Conservation (phyloP, 2,113 vertebrate species). For the Rynchops niger region DNA sequence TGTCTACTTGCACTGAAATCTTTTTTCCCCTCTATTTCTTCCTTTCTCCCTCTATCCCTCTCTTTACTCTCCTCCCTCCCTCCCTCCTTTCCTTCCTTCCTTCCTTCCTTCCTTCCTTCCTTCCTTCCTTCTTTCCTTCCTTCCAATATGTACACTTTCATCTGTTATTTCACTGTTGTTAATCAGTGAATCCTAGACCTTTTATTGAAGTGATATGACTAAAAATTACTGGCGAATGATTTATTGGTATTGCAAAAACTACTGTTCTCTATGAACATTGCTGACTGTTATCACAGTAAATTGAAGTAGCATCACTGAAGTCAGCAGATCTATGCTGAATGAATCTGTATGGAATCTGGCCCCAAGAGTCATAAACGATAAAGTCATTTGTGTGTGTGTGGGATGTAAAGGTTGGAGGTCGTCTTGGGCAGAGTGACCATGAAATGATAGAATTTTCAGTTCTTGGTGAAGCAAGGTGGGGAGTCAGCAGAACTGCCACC, state of each 20-base stretch:
- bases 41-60: not conserved
- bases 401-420: too few relatives aligned
- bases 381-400: not conserved
- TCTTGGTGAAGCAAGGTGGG: too few relatives aligned
- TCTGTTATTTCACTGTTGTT: not conserved
- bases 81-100: not conserved
- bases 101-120: not conserved
- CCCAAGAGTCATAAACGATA: not conserved
- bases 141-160: not conserved
- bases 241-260: not conserved
- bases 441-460: too few relatives aligned
- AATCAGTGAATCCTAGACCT: not conserved
- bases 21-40: not conserved
- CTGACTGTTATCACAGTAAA: slow-evolving; percentile 9
- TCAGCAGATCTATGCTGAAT: slow-evolving; percentile 33
- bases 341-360: slow-evolving; percentile 29
- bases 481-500: too few relatives aligned
- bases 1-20: not conserved
- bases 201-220: not conserved
- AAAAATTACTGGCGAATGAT: not conserved
- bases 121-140: not conserved
- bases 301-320: slow-evolving; percentile 7
- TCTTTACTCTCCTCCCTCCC: too few relatives aligned
- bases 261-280: not conserved
- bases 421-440: too few relatives aligned